Percentiles rank a stretch among this genome's conserved stretches.
Conservation (phyloP, 2,888 invertebrate species). For the Quadroppia sp. region DNA sequence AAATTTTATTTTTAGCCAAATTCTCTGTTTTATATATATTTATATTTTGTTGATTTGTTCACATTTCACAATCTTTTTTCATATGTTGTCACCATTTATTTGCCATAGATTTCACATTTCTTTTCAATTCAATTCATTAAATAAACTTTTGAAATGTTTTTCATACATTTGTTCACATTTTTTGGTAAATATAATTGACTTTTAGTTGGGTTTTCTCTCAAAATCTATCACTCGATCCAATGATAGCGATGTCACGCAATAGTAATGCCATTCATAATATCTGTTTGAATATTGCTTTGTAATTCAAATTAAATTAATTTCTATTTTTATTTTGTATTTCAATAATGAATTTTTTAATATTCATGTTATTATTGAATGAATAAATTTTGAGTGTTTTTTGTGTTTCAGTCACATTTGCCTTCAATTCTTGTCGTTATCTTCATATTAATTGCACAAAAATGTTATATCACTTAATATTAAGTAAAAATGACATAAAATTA, state of each 20-base stretch:
- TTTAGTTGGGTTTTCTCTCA: background rate
- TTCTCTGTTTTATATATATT: too few species aligned
- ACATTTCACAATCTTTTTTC: background rate
- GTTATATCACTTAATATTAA: slow-evolving; percentile 20
- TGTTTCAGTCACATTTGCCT: slow-evolving; percentile 7
- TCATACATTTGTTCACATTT: too few species aligned
- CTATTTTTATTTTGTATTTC: background rate
- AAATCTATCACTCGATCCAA: background rate
- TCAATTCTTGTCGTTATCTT: slow-evolving; percentile 14
- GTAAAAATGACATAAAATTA: background rate
- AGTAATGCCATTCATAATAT: background rate
- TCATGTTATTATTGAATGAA: background rate
- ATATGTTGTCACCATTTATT: background rate
- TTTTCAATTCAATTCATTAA: background rate
- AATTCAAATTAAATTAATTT: background rate
- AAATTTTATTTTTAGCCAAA: background rate
- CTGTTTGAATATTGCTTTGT: slow-evolving; percentile 5
- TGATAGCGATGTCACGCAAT: slow-evolving; percentile 30
- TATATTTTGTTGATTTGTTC: slow-evolving; percentile 22
- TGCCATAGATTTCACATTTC: background rate
- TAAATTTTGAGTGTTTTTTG: background rate
- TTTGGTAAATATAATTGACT: background rate
- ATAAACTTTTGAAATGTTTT: background rate
- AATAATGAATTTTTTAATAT: background rate
- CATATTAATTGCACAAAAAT: slow-evolving; percentile 29